phyloP scores from a whole-genome alignment of 1,140 invertebrate genomes.

The Drosophila lacteicornis region DNA sequence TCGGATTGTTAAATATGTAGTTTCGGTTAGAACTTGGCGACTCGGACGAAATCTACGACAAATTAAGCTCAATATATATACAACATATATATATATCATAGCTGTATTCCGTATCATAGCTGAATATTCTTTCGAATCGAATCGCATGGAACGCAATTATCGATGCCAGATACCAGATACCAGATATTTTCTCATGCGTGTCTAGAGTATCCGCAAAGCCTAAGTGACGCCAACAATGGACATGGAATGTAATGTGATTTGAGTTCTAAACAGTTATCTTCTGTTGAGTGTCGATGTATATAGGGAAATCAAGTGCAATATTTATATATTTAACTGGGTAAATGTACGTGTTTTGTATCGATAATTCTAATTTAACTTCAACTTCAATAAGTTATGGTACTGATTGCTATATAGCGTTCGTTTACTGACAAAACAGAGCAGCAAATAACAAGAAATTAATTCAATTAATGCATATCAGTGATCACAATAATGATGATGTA shows the following conservation, averaged over 20 bases:
- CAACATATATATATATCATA: constrained; percentile 4
- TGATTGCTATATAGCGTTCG: constrained; percentile 26
- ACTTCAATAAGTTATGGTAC: constrained; percentile 29
- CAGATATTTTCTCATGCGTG: constrained; percentile 29
- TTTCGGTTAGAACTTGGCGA: constrained; percentile 23
- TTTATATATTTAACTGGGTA: constrained; percentile 5
- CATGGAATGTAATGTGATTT: constrained; percentile 37
- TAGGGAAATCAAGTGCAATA: constrained; percentile 8
- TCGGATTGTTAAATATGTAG: constrained; percentile 24
- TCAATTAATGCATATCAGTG: constrained; percentile 78
- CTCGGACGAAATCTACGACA: not conserved
- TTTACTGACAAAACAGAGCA: constrained; percentile 16
- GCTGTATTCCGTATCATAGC: constrained; percentile 16
- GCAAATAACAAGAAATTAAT: constrained; percentile 33
- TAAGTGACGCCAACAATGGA: constrained; percentile 23
- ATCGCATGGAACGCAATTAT: constrained; percentile 5
- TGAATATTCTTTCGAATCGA: constrained; percentile 18
- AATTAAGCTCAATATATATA: constrained; percentile 27
- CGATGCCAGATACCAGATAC: constrained; percentile 1
- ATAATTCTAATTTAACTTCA: constrained; percentile 33
- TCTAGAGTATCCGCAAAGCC: constrained; percentile 11
- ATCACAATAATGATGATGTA: constrained; percentile 62
- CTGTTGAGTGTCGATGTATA: constrained; percentile 14
- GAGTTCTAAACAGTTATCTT: constrained; percentile 23
- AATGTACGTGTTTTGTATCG: constrained; percentile 24